Base-by-base conservation (phyloP, 2,113 vertebrate species). In the Synodontis membranacea region DNA sequence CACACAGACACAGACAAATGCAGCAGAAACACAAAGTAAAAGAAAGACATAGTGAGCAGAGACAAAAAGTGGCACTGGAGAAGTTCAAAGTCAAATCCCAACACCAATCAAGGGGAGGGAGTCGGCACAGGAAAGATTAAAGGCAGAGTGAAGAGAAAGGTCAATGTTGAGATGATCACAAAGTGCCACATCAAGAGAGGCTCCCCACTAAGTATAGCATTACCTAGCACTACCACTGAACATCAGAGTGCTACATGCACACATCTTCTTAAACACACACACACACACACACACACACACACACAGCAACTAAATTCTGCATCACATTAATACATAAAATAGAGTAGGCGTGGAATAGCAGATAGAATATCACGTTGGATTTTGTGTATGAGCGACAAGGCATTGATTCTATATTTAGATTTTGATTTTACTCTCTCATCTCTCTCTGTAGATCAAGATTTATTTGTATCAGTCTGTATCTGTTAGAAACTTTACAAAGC, bases 11-110 rank as follows among this genome's bases (percentile, higher is more conserved):
- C 54, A 54, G 23, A 70, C 37, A 84, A 75, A 70, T 85, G 52
- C 42, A 66, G 46, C 54, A 74, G 23, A 68, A 84, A 86, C 34
- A 86, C 37, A 80, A 68, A 80, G 60, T n/a, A 48, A 86, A 89
- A 90, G 89, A 89, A 87, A 88, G 88, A 90, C 85, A 39, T 89
- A 91, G 93, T 91, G 90, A 91, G 37, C 0, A 25, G 31, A 58
- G 48, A 78, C 37, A 93, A 91, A 89, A 88, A 84, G 90, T 90
- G 91, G 91, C 91, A 88, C 89, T 88, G 88, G 89, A 88, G 23
- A 86, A 93, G 92, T 93, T 94, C 94, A 94, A 95, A 95, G 94
- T 86, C 90, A 91, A 91, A 90, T 92, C 88, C 82, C 87, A 90
- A 90, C 90, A 68, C 90, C 90, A 91, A 92, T 93, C 91, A 92